Evolutionary conservation across 1,140 invertebrate species (phyloP), one percentile per base, ranked within the genome.

Genomic region (Eupeodes corollae): DNA sequence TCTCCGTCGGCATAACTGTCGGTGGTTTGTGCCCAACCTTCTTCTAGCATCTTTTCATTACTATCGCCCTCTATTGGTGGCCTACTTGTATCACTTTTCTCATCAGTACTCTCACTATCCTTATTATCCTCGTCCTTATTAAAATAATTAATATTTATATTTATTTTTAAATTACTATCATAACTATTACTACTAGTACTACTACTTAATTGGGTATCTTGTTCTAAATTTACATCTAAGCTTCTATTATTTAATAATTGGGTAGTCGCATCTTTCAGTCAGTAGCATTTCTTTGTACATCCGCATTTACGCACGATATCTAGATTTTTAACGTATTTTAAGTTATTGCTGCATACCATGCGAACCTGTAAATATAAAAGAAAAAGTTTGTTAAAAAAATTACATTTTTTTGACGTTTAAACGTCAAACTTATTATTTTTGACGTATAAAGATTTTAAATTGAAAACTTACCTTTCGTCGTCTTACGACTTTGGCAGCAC

Each of bases 301-400:
- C 84, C 83, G 69, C 86, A 98, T 71, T 95, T 96, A 59, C 92
- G 82, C 63, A 98, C 88, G 61, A 98, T 88, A 63, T 96, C 90
- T 59, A 98, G 83, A 65, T 95, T 88, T 77, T 93, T 92, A 63
- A 90, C 89, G 76, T 91, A 95, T 42, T 87, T 84, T 47, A 83
- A 87, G 42, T 92, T 91, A 69, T 97, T 85, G 54, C 82, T 79
- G 73, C 94, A 98, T 58, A 92, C 84, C 49, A 97, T 78, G 52
- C 91, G 86, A 48, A 86, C 80, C 83, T 86, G 68, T 13, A 54
- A 55, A 52, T 50, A 47, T 47, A 18, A 48, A 15, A 44, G 43
- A 41, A 43, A 52, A 37, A 30, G 8, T 10, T n/a, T 11, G 35
- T 30, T 2, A 14, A 45, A 41, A 33, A 45, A 33, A 51, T n/a